Conservation (phyloP, 37 sponge, comb jelly and placozoan genomes). For the Mnemiopsis leidyi region DNA sequence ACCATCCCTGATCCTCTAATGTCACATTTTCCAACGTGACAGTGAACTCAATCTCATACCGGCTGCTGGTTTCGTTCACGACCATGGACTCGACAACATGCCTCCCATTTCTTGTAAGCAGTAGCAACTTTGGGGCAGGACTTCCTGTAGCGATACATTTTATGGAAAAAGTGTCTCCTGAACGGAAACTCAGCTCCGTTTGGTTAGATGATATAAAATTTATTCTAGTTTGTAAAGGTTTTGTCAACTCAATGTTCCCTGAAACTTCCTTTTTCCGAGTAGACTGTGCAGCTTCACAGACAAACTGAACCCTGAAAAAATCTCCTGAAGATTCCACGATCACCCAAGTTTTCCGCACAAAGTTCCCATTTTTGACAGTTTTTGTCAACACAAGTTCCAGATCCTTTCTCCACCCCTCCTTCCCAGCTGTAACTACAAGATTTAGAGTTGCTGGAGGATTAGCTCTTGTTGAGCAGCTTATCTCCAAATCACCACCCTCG, state of each 20-base stretch:
- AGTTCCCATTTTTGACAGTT: neutral
- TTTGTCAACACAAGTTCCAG: neutral
- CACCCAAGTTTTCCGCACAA: neutral
- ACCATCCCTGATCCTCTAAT: neutral
- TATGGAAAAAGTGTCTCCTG: neutral
- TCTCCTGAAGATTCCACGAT: neutral
- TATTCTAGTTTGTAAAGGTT: neutral
- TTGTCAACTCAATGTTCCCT: neutral
- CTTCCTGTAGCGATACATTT: neutral
- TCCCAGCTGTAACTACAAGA: neutral
- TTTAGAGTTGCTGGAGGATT: neutral
- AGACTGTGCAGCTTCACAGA: neutral
- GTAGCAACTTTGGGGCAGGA: neutral
- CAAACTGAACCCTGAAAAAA: neutral
- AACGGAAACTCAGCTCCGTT: neutral
- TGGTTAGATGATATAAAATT: neutral
- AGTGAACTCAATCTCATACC: neutral
- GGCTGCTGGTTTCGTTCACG: neutral
- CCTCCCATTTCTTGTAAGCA: neutral
- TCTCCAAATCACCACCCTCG: neutral
- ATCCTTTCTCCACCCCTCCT: neutral
- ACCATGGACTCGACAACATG: neutral
- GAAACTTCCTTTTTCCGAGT: neutral
- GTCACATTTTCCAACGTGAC: neutral
- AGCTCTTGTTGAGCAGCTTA: neutral